Conservation (phyloP, 2,888 invertebrate species). For the Mythimna ferrago region DNA sequence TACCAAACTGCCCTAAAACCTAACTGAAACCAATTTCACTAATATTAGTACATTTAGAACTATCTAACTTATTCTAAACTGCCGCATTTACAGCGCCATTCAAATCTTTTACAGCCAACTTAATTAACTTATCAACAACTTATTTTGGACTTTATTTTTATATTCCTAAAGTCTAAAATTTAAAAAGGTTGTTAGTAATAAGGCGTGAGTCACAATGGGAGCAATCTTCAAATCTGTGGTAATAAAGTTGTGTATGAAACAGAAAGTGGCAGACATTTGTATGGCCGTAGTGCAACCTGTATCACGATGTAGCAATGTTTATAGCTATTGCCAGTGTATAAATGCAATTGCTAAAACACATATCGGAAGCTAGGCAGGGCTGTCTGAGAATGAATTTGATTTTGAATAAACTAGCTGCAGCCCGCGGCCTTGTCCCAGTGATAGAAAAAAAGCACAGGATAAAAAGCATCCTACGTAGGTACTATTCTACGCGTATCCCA, state of each 20-base stretch:
- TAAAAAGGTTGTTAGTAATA: constrained; percentile 27
- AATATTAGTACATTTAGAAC: constrained; percentile 21
- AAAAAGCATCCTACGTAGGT: too few relatives aligned
- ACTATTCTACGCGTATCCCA: too few relatives aligned
- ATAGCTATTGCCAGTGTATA: constrained; percentile 61
- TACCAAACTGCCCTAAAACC: constrained; percentile 26
- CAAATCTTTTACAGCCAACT: constrained; percentile 47
- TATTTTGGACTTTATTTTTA: constrained; percentile 33
- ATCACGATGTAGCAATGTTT: constrained; percentile 52
- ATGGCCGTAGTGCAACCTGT: constrained; percentile 56
- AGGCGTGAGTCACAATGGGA: constrained; percentile 52
- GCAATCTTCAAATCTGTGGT: constrained; percentile 45
- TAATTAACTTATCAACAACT: constrained; percentile 13
- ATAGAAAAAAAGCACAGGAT: too few relatives aligned
- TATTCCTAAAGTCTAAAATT: constrained; percentile 27
- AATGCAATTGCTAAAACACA: constrained; percentile 67
- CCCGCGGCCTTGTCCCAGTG: too few relatives aligned
- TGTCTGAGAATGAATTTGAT: constrained; percentile 4
- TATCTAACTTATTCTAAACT: constrained; percentile 25
- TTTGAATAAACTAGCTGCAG: background rate
- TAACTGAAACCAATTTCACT: constrained; percentile 38
- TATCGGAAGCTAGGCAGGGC: constrained; percentile 51
- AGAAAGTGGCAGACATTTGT: constrained; percentile 52
- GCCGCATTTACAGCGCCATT: constrained; percentile 35
- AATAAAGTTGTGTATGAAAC: constrained; percentile 56